Evolutionary conservation across 2,888 invertebrate species (phyloP).

Genomic region (Ellobium chinense): DNA sequence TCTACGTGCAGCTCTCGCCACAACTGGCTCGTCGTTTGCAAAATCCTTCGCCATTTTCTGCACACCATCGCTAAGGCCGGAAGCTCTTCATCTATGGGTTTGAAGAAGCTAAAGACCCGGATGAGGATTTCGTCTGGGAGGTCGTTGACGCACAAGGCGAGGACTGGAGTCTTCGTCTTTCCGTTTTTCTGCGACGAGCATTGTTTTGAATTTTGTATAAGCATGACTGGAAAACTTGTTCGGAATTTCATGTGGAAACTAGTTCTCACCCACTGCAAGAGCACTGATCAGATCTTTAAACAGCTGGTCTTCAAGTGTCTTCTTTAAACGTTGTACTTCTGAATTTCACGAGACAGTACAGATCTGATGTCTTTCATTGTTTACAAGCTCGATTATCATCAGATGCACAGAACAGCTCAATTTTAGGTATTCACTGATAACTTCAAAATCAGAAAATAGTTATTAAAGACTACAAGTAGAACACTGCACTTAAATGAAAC

Average conservation of each 20-base stretch:
- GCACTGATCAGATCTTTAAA: too few species aligned
- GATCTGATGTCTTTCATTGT: too few species aligned
- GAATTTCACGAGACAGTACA: too few species aligned
- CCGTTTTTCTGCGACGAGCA: conserved; percentile 20
- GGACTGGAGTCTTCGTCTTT: conserved; percentile 12
- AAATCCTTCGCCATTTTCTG: conserved; percentile 62
- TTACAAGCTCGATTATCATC: too few species aligned
- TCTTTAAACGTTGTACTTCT: too few species aligned
- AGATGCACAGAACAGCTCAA: too few species aligned
- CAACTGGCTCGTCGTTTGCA: conserved; percentile 58
- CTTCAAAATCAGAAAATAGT: too few species aligned
- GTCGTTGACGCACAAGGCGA: conserved; percentile 53
- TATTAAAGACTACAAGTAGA: too few species aligned
- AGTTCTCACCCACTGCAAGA: too few species aligned
- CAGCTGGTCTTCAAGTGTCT: too few species aligned
- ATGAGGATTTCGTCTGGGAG: conserved; percentile 64
- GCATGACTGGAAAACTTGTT: conserved; percentile 23
- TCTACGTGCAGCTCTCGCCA: conserved; percentile 63
- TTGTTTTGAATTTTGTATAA: conserved; percentile 40
- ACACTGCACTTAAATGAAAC: too few species aligned
- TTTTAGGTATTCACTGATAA: too few species aligned
- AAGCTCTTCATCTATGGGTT: conserved; percentile 62
- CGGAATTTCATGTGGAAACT: conserved; percentile 16
- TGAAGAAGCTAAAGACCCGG: conserved; percentile 61
- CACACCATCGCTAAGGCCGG: conserved; percentile 63